These are phyloP conservation scores for Hystrix cristata DNA, from an alignment of 2,113 vertebrate genomes.

Conservation along the genomic window DNA sequence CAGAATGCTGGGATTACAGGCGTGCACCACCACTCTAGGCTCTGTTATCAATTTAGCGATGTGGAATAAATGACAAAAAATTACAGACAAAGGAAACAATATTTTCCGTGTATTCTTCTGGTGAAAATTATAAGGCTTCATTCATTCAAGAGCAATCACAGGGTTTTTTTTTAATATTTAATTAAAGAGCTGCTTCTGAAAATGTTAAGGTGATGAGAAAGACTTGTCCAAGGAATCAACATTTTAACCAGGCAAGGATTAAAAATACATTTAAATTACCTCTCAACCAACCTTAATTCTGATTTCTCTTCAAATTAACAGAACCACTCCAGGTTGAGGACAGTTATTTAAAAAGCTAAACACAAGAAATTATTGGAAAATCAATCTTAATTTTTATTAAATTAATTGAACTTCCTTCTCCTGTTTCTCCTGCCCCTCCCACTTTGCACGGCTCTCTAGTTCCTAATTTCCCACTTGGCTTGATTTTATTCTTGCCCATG, in stretches of 20 bases:
- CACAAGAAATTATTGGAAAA: conserved; percentile 26
- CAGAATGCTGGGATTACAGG: neutral
- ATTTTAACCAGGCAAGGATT: neutral
- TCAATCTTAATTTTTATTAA: conserved; percentile 52
- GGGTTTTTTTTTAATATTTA: neutral
- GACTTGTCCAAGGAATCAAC: neutral
- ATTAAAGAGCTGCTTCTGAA: conserved; percentile 42
- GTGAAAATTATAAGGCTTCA: conserved; percentile 1
- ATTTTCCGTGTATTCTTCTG: neutral
- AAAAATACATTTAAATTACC: conserved; percentile 42
- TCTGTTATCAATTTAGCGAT: neutral
- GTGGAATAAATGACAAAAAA: conserved; percentile 16
- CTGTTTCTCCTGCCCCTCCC: neutral
- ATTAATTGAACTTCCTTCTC: conserved; percentile 18
- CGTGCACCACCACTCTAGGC: neutral
- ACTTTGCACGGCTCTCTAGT: neutral
- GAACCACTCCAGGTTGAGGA: conserved; percentile 13
- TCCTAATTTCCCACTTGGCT: neutral
- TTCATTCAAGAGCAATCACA: neutral
- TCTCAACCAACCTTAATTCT: neutral
- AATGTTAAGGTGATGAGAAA: neutral
- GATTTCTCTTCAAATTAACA: conserved; percentile 28
- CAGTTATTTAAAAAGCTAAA: conserved; percentile 21
- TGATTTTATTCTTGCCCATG: conserved; percentile 30
- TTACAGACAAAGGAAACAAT: neutral